Evolutionary conservation across 2,113 vertebrate species (phyloP), one percentile per base, ranked within the genome.

Genomic region (Megaceryle maxima): DNA sequence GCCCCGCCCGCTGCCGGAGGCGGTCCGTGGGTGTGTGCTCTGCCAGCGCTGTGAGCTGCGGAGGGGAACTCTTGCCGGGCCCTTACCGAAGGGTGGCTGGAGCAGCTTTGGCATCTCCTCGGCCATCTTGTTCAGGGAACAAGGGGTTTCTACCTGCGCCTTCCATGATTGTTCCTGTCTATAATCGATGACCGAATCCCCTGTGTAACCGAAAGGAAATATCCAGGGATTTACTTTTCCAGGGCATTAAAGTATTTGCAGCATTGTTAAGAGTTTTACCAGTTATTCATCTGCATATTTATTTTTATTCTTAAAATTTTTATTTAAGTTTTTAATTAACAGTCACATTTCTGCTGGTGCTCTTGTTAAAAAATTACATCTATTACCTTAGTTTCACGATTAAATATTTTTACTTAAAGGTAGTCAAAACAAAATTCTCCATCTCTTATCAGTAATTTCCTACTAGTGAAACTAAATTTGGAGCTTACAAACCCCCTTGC

Each of bases 111-210:
- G 60, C 28, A 2, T 9, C 19, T 19, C 2, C 53, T 37, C 59
- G 13, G 77, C 86, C 70, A 25, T 63, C 28, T 63, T 68, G 51
- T 1, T 22, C 0, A 2, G 43, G 26, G 18, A 13, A 3, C 1
- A 3, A 5, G 44, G 3, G 16, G 19, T 43, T 18, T 3, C 4
- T 16, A 4, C 5, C 2, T 11, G 17, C 5, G 3, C 3, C 6
- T 4, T 7, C 31, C 2, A 0, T 1, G 11, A 0, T 5, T 19
- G 25, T 25, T 9, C 1, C 4, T 0, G 2, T 6, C 21, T 37
- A 1, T 20, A 4, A 4, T 2, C 1, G 17, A 2, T 44, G 44
- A 0, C 10, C 10, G 1, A 0, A 18, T 9, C 21, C 12, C 9
- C 8, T 4, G 25, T 1, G 57, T 16, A 8, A 51, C 6, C 26